Conservation (phyloP, 2,797 vertebrate genomes). For the Ataeniobius toweri region DNA sequence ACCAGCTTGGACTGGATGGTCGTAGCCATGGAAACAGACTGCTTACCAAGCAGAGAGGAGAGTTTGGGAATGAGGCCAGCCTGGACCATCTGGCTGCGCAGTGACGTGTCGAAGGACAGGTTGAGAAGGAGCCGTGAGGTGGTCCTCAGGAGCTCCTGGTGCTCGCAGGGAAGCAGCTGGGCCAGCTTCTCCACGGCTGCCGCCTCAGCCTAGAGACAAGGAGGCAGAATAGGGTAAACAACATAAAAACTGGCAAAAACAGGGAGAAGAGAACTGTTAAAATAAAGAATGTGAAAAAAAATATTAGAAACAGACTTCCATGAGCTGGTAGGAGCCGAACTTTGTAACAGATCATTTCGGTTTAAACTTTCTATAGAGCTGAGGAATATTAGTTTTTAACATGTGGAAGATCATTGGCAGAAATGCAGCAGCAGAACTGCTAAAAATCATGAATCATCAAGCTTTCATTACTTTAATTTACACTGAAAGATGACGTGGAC, state of each 20-base stretch:
- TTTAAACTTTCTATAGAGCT: neutral
- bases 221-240: neutral
- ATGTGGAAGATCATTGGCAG: neutral
- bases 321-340: neutral
- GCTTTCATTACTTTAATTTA: too few relatives aligned
- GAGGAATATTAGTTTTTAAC: neutral
- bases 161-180: constrained; percentile 88
- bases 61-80: constrained; percentile 90
- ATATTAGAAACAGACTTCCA: neutral
- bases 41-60: constrained; percentile 86
- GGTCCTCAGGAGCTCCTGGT: constrained; percentile 88
- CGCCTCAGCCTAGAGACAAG: constrained; percentile 82
- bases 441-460: too few relatives aligned
- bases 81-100: constrained; percentile 93
- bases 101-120: constrained; percentile 90
- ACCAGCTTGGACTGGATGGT: neutral
- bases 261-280: neutral
- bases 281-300: neutral
- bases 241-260: too few relatives aligned
- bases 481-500: too few relatives aligned
- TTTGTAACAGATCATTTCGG: neutral
- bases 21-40: neutral
- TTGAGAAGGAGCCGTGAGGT: constrained; percentile 89
- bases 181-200: constrained; percentile 88
- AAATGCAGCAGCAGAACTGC: neutral